These are phyloP conservation scores for Egretta garzetta DNA, from an alignment of 2,113 vertebrate genomes.

Conservation along the genomic window DNA sequence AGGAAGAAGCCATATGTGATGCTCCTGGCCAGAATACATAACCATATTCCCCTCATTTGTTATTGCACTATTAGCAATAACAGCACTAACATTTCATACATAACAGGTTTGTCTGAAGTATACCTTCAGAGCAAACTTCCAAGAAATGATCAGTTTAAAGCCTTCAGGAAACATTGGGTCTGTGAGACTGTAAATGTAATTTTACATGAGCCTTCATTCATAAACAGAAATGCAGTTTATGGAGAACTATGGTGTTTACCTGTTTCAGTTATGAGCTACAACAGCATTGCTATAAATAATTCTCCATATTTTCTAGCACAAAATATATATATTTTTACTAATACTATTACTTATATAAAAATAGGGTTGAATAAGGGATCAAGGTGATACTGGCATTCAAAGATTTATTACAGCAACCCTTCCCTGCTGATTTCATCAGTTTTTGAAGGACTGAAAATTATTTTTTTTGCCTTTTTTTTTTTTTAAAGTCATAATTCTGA, in stretches of 20 bases:
- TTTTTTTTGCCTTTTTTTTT: background rate
- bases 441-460: background rate
- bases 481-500: background rate
- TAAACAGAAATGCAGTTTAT: background rate
- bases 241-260: background rate
- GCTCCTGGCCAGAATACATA: background rate
- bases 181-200: background rate
- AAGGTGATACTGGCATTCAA: background rate
- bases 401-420: background rate
- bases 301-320: background rate
- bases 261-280: background rate
- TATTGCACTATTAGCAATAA: background rate
- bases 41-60: background rate
- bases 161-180: background rate
- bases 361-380: background rate
- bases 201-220: background rate
- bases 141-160: background rate
- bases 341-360: background rate
- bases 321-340: background rate
- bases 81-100: background rate
- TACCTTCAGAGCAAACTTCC: background rate
- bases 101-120: background rate
- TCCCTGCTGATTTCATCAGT: conserved; percentile 6
- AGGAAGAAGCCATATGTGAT: background rate
- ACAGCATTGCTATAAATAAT: background rate